Evolutionary conservation across 2,888 invertebrate genomes (phyloP).

Genomic region (Nomada lathburiana): DNA sequence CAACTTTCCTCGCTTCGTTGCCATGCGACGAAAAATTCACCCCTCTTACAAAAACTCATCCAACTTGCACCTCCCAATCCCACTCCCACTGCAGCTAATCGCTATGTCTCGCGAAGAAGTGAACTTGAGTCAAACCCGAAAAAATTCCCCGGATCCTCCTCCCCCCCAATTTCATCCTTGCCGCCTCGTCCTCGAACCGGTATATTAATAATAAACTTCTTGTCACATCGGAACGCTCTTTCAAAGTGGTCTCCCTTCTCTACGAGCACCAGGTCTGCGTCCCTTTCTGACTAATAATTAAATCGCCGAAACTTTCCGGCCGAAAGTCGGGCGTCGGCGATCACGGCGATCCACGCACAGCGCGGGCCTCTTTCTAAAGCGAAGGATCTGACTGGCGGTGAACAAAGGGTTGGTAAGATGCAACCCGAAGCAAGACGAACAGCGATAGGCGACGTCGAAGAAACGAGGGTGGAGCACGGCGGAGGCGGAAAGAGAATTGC

Average conservation of each 20-base stretch:
- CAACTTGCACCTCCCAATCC: neutral
- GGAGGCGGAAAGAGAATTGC: conserved; percentile 52
- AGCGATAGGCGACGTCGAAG: conserved; percentile 25
- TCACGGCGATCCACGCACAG: conserved; percentile 33
- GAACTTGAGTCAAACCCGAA: neutral
- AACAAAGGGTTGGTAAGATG: conserved; percentile 54
- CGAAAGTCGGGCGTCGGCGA: conserved; percentile 35
- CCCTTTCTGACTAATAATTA: conserved; percentile 60
- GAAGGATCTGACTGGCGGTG: conserved; percentile 48
- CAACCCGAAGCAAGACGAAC: conserved; percentile 29
- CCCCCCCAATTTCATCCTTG: no score
- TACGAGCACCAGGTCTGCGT: neutral
- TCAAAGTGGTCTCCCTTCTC: neutral
- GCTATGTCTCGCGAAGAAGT: no score
- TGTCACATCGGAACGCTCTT: conserved; percentile 17
- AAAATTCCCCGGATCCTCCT: neutral
- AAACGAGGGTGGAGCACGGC: neutral
- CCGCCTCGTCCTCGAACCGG: neutral
- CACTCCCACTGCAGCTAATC: neutral
- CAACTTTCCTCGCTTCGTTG: neutral
- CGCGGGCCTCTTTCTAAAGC: conserved; percentile 29
- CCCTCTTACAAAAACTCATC: neutral
- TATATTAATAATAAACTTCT: conserved; percentile 23
- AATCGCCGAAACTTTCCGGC: conserved; percentile 56
- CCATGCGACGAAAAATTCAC: neutral